phyloP scores from a whole-genome alignment of 2,113 vertebrate species.

The Phoxinus phoxinus region DNA sequence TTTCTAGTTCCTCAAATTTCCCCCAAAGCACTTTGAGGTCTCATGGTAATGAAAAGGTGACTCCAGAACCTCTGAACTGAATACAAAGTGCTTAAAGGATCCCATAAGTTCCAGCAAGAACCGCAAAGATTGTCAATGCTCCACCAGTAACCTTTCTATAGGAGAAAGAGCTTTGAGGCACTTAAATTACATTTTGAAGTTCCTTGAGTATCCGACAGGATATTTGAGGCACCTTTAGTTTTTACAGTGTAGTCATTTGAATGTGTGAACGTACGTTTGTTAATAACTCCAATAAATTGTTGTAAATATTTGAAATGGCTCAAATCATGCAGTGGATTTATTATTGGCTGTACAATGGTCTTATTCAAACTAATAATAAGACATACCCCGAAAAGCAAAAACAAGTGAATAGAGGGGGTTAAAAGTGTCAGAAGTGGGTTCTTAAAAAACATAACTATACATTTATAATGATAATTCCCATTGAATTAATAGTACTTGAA shows the following conservation, averaged over 20 bases:
- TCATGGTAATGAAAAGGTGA: too few species aligned
- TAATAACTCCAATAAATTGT: neutral
- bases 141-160: too few species aligned
- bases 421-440: neutral
- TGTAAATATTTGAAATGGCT: neutral
- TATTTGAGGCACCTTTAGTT: too few species aligned
- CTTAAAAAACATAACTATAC: neutral
- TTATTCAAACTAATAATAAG: neutral
- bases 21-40: too few species aligned
- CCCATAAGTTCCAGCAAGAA: too few species aligned
- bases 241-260: neutral
- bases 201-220: too few species aligned
- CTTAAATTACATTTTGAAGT: too few species aligned
- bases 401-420: neutral
- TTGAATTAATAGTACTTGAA: neutral
- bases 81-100: too few species aligned
- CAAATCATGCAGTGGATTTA: neutral
- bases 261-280: neutral
- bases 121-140: too few species aligned
- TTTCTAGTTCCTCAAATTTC: too few species aligned
- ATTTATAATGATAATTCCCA: neutral
- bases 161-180: too few species aligned
- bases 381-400: neutral
- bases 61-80: too few species aligned
- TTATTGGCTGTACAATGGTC: neutral